Conservation (phyloP, 2,888 invertebrate genomes). For the Portevinia maculata region DNA sequence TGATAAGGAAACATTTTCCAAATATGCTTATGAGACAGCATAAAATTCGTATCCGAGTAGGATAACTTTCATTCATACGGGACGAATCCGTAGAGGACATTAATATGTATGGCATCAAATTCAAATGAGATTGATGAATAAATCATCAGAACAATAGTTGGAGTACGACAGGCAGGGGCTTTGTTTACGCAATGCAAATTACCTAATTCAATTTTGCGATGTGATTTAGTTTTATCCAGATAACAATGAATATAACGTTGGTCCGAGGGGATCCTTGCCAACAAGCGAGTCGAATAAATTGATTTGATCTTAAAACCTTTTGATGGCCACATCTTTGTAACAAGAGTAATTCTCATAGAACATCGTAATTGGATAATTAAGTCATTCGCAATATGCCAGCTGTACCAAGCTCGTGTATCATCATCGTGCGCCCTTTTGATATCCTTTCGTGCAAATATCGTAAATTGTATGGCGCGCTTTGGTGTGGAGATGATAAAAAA, state of each 20-base stretch:
- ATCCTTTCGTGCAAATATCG: constrained; percentile 52
- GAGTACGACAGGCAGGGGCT: constrained; percentile 43
- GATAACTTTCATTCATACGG: constrained; percentile 55
- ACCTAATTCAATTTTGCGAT: constrained; percentile 65
- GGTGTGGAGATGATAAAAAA: constrained; percentile 6
- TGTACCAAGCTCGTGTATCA: background rate
- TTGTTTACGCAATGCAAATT: constrained; percentile 70
- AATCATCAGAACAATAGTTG: constrained; percentile 55
- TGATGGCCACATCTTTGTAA: constrained; percentile 44
- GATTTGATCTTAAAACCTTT: constrained; percentile 52
- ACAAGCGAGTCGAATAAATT: constrained; percentile 11
- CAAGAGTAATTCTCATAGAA: constrained; percentile 52
- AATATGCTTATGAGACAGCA: constrained; percentile 44
- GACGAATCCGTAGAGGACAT: constrained; percentile 52
- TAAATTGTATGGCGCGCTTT: constrained; percentile 43
- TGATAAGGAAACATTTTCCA: constrained; percentile 57
- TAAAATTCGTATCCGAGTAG: constrained; percentile 6
- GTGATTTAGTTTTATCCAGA: constrained; percentile 57
- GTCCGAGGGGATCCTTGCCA: background rate
- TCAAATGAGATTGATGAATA: constrained; percentile 74
- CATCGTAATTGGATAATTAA: constrained; percentile 70
- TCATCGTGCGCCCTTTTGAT: constrained; percentile 47
- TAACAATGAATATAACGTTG: too few relatives aligned
- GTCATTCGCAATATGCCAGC: constrained; percentile 38
- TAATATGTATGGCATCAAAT: constrained; percentile 73